Evolutionary conservation across 2,888 invertebrate species (phyloP), one percentile per base, ranked within the genome.

Genomic region (Criorhina ranunculi): DNA sequence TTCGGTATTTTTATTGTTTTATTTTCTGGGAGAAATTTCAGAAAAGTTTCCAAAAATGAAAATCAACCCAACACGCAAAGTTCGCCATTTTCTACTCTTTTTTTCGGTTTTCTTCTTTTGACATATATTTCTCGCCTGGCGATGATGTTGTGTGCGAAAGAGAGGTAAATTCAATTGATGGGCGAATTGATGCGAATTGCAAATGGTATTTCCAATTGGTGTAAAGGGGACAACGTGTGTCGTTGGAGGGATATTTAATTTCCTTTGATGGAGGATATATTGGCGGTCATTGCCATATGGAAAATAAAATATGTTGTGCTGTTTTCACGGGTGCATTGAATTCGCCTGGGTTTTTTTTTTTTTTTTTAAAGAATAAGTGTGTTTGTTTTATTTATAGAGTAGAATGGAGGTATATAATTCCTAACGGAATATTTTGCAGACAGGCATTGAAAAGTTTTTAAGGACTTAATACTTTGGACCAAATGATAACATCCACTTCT

Each of bases 31-130:
- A 80, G 80, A 85, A 80, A 85, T 85, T 85, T 85, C 70, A 78
- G 67, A 86, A 79, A 86, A 82, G 80, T 86, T 86, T 78, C 81
- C 82, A 81, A 82, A 82, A 89, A 88, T 86, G 87, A 88, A 88
- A 88, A 88, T 88, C 88, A 88, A 88, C 83, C 87, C 87, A 87
- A 87, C 88, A 87, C 85, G 85, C 85, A 88, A 87, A 88, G 88
- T 88, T 88, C 89, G 89, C 89, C 89, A 89, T 89, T 88, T 89
- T 89, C 88, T 88, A 88, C 87, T 88, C 88, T 88, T 88, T 86
- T 88, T 86, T 86, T 73, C 81, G 83, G 86, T 83, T 88, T 86
- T 87, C 86, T 78, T 86, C 81, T 87, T 86, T 81, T 78, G 85
- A 85, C 85, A 85, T 85, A 85, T 85, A 85, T 85, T 85, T 80